Percentiles rank a stretch among this genome's conserved stretches.
Evolutionary conservation across 1,140 invertebrate species (phyloP).

Genomic region (Zaprionus camerounensis): DNA sequence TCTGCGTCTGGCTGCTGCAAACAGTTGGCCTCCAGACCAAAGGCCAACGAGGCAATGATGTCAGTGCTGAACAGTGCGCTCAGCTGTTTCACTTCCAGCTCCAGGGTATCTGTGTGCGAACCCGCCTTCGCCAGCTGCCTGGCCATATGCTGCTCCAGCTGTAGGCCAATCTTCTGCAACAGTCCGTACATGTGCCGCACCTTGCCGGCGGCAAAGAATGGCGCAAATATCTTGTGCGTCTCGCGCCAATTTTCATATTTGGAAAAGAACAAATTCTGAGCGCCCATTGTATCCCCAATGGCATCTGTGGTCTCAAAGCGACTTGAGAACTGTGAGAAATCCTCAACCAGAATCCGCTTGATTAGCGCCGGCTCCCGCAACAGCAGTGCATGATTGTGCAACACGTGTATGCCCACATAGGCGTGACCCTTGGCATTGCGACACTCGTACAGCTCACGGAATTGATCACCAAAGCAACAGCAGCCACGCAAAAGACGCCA

Average conservation of each 20-base stretch:
- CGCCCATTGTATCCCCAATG: conserved; percentile 62
- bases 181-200: conserved; percentile 70
- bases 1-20: conserved; percentile 85
- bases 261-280: conserved; percentile 72
- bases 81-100: conserved; percentile 68
- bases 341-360: conserved; percentile 85
- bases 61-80: conserved; percentile 85
- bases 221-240: conserved; percentile 72
- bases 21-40: conserved; percentile 86
- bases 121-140: conserved; percentile 6
- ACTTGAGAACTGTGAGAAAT: conserved; percentile 80
- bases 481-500: conserved; percentile 55
- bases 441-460: conserved; percentile 52
- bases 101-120: conserved; percentile 8
- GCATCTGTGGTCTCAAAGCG: conserved; percentile 72
- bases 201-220: conserved; percentile 66
- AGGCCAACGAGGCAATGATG: conserved; percentile 86
- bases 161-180: conserved; percentile 60
- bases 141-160: conserved; percentile 64
- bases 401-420: conserved; percentile 84
- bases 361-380: conserved; percentile 85
- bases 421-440: conserved; percentile 38
- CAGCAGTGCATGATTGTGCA: conserved; percentile 84
- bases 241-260: conserved; percentile 70
- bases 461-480: conserved; percentile 70